These are phyloP conservation scores for Oxyscelio sp. DNA, from an alignment of 2,888 invertebrate genomes.

Conservation along the genomic window DNA sequence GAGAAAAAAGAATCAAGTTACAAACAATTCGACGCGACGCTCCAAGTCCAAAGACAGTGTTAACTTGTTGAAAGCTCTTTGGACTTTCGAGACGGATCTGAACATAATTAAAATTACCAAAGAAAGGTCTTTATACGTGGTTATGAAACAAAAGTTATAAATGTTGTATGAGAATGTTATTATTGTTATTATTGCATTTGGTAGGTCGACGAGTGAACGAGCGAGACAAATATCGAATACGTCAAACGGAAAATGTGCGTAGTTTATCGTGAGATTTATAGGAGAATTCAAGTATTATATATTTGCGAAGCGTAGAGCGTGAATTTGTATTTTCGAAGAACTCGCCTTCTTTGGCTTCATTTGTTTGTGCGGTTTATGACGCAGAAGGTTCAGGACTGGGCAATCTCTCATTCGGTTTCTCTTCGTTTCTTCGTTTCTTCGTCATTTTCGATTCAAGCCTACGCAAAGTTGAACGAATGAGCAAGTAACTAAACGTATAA, in stretches of 20 bases:
- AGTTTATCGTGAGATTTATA: conserved; percentile 64
- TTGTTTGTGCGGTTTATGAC: conserved; percentile 7
- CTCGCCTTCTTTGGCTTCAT: conserved; percentile 43
- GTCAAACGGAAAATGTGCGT: conserved; percentile 52
- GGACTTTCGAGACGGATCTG: conserved; percentile 80
- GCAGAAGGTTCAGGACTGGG: conserved; percentile 37
- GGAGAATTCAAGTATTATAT: conserved; percentile 32
- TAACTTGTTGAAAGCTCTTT: conserved; percentile 88
- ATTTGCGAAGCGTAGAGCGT: conserved; percentile 54
- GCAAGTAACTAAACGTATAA: conserved; percentile 16
- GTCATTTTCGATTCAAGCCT: neutral
- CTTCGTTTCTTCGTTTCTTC: neutral
- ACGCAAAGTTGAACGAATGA: conserved; percentile 5
- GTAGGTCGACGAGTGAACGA: conserved; percentile 49
- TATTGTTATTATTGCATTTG: conserved; percentile 84
- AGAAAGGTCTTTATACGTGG: conserved; percentile 77
- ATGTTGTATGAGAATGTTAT: conserved; percentile 85
- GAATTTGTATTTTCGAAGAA: conserved; percentile 57
- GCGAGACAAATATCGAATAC: conserved; percentile 42
- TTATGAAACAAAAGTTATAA: conserved; percentile 83
- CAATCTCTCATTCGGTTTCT: neutral
- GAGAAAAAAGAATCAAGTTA: conserved; percentile 19
- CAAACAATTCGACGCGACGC: conserved; percentile 38
- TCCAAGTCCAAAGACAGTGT: conserved; percentile 85
- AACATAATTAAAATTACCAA: conserved; percentile 59